A percentile compares a stretch with the other conserved stretches of the same genome.
phyloP scores from a whole-genome alignment of 2,797 vertebrate species.

The Sebastes itinus region DNA sequence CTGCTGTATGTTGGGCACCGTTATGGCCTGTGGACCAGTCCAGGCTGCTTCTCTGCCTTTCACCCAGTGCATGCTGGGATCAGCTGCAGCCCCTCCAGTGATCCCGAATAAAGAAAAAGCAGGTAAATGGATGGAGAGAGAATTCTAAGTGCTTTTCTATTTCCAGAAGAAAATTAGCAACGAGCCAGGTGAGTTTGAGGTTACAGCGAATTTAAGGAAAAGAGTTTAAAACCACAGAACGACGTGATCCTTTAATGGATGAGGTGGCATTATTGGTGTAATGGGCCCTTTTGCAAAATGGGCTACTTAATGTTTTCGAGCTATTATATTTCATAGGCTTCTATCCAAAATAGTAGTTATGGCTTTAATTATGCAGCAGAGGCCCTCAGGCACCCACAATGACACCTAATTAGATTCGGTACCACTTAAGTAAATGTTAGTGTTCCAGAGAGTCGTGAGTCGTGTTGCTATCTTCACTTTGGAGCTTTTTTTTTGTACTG shows the following conservation, averaged over 20 bases:
- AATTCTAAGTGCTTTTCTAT: neutral
- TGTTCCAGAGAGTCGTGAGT: neutral
- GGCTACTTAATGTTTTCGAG: neutral
- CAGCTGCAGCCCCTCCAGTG: neutral
- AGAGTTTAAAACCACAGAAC: neutral
- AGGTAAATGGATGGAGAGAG: neutral
- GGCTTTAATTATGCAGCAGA: slow-evolving; percentile 14
- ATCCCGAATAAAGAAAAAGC: neutral
- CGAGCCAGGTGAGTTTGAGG: neutral
- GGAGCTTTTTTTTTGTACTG: neutral
- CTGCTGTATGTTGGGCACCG: neutral
- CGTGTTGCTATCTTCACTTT: neutral
- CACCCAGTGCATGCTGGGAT: neutral
- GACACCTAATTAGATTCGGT: slow-evolving; percentile 4
- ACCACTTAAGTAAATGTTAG: neutral
- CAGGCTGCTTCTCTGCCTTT: neutral
- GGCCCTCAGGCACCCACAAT: neutral
- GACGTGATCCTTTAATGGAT: neutral
- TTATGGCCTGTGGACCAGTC: too few relatives aligned
- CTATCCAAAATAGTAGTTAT: neutral
- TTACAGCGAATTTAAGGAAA: neutral
- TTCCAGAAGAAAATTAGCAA: neutral
- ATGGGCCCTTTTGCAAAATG: neutral
- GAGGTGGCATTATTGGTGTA: neutral
- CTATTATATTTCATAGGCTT: neutral